phyloP scores from a whole-genome alignment of 2,113 vertebrate genomes.

The Panurus biarmicus region DNA sequence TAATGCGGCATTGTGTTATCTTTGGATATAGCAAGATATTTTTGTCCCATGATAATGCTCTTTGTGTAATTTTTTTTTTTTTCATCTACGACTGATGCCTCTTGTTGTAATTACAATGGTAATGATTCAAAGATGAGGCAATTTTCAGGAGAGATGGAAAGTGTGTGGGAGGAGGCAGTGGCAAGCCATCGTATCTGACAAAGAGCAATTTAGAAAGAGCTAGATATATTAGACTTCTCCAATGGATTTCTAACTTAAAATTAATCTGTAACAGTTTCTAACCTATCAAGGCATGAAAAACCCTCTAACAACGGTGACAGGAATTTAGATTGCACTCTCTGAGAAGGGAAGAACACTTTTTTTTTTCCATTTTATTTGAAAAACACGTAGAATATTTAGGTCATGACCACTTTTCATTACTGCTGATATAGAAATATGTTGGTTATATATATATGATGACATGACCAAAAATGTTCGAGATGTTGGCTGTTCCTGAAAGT shows the following conservation, averaged over 20 bases:
- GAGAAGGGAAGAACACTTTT: not conserved
- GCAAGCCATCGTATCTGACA: conserved; percentile 48
- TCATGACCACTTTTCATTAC: not conserved
- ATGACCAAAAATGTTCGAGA: not conserved
- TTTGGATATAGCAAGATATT: conserved; percentile 36
- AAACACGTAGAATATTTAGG: not conserved
- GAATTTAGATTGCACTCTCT: not conserved
- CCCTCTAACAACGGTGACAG: not conserved
- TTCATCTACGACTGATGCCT: conserved; percentile 34
- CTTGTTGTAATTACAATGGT: conserved; percentile 44
- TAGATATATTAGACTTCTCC: conserved; percentile 17
- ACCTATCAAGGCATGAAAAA: conserved; percentile 11
- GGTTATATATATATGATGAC: not conserved
- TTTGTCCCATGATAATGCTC: conserved; percentile 34
- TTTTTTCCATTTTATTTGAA: conserved; percentile 19
- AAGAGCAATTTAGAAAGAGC: conserved; percentile 51
- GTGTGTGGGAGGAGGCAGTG: conserved; percentile 42
- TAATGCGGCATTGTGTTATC: not conserved
- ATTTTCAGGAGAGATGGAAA: conserved; percentile 53
- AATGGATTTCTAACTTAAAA: conserved; percentile 25
- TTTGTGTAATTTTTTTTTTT: conserved; percentile 11
- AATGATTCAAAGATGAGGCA: conserved; percentile 59
- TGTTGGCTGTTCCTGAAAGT: not conserved
- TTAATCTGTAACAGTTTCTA: conserved; percentile 42
- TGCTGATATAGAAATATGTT: not conserved